Percentiles rank a stretch among this genome's conserved stretches.
Conservation (phyloP, 2,888 invertebrate species). For the Ichneumoninae sp. region DNA sequence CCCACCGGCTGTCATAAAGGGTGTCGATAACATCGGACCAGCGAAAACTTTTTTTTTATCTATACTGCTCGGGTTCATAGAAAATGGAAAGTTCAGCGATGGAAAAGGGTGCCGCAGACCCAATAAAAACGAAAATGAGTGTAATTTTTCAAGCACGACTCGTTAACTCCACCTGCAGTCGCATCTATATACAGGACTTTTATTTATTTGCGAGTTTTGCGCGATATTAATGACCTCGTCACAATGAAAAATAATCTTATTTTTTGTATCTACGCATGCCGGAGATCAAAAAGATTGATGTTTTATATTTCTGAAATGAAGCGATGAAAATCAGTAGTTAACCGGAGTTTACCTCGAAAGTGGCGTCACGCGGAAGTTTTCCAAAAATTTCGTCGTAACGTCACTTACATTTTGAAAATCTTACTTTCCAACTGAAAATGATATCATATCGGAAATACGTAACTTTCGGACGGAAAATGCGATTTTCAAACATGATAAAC, state of each 20-base stretch:
- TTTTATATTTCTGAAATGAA: neutral
- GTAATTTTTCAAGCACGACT: slow-evolving; percentile 59
- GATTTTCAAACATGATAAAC: no score
- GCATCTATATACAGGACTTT: neutral
- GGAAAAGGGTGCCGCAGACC: slow-evolving; percentile 26
- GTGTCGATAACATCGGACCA: slow-evolving; percentile 44
- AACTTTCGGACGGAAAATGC: no score
- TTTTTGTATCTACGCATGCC: neutral
- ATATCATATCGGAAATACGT: no score
- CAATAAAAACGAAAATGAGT: slow-evolving; percentile 45
- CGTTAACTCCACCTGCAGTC: slow-evolving; percentile 55
- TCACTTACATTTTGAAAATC: no score
- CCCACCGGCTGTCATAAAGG: slow-evolving; percentile 32
- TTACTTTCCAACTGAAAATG: no score
- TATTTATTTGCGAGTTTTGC: slow-evolving; percentile 32
- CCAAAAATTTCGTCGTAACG: no score
- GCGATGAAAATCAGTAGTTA: no score
- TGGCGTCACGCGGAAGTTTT: no score
- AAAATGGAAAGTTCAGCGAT: slow-evolving; percentile 27
- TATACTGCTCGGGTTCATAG: neutral
- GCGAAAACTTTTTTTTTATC: slow-evolving; percentile 22
- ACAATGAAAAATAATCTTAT: slow-evolving; percentile 33
- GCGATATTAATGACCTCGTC: slow-evolving; percentile 47
- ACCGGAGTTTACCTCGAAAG: no score
- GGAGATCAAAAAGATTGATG: neutral